phyloP scores from a whole-genome alignment of 2,888 invertebrate species.

The Lepidochrysops patricia region DNA sequence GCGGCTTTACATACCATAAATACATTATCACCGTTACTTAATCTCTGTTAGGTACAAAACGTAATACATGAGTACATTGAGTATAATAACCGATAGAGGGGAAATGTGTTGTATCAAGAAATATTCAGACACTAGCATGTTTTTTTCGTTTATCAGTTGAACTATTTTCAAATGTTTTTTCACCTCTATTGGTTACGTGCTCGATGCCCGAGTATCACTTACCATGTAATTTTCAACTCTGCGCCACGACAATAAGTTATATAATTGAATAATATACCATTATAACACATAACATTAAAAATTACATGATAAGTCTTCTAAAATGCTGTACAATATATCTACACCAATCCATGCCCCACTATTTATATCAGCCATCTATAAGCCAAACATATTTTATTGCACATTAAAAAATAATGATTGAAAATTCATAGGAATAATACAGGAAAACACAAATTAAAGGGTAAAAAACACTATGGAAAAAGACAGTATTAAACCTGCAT shows the following conservation, averaged over 20 bases:
- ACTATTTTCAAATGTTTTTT: too few species aligned
- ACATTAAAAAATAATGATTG: conserved; percentile 17
- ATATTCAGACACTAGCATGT: too few species aligned
- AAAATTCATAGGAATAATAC: neutral
- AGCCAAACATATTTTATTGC: conserved; percentile 40
- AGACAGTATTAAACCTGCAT: neutral
- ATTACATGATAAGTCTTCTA: conserved; percentile 21
- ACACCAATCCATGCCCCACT: conserved; percentile 45
- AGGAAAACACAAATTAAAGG: neutral
- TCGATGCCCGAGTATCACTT: conserved; percentile 11
- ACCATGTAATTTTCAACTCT: conserved; percentile 19
- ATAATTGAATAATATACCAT: conserved; percentile 14
- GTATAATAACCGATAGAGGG: too few species aligned
- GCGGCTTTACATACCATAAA: conserved; percentile 50
- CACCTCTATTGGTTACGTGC: too few species aligned
- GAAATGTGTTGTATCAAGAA: too few species aligned
- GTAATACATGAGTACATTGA: too few species aligned
- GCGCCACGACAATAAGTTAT: conserved; percentile 12
- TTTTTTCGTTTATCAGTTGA: too few species aligned
- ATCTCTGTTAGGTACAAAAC: conserved; percentile 51
- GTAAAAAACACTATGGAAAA: neutral
- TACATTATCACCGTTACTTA: conserved; percentile 52
- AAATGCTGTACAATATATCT: conserved; percentile 57
- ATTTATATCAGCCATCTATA: too few species aligned
- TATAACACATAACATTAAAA: conserved; percentile 9